Base-by-base conservation (phyloP, 2,797 vertebrate genomes). In the Darevskia mixta region DNA sequence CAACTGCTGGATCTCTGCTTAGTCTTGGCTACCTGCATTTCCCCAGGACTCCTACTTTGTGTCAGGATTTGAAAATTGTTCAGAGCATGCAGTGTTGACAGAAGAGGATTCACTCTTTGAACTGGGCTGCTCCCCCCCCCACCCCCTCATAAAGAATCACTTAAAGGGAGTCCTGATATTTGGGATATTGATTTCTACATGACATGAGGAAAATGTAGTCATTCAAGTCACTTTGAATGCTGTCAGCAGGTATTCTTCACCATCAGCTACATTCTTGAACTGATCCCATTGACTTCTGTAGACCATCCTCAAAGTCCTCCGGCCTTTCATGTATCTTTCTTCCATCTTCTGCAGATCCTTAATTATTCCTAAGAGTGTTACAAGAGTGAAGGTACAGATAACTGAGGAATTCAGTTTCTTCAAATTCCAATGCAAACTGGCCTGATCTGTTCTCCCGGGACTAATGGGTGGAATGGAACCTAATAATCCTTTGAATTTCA, bases 241-340 rank as follows among this genome's bases (percentile, higher is more conserved):
- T 90, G 94, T 89, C 73, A 89, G 81, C 45, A 90, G 72, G 61
- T 85, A 79, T 81, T 96, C 94, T 94, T 94, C 93, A 95, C 95
- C 94, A 88, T 77, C 87, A 91, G 0, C 32, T 92, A 93, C 82
- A 86, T 83, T 94, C 88, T 92, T 92, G 92, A 95, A 94, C 79
- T 83, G 75, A 85, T 92, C 79, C 85, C 78, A 86, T 90, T 86
- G 88, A 93, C 58, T 45, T 92, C 78, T 83, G 92, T 88, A 84
- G 92, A 93, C 90, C 25, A 15, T 82, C 55, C 90, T 89, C 83
- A 87, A 88, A 88, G 89, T 91, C 85, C 81, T 90, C 92, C 55
- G 0, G 80, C 82, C n/a, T 88, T 92, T 94, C 82, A 86, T 89
- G 58, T 87, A 20, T 41, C 13, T 90, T 35, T 91, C 85, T 89